Evolutionary conservation across 2,797 vertebrate species (phyloP).

Genomic region (Alfaro cultratus): DNA sequence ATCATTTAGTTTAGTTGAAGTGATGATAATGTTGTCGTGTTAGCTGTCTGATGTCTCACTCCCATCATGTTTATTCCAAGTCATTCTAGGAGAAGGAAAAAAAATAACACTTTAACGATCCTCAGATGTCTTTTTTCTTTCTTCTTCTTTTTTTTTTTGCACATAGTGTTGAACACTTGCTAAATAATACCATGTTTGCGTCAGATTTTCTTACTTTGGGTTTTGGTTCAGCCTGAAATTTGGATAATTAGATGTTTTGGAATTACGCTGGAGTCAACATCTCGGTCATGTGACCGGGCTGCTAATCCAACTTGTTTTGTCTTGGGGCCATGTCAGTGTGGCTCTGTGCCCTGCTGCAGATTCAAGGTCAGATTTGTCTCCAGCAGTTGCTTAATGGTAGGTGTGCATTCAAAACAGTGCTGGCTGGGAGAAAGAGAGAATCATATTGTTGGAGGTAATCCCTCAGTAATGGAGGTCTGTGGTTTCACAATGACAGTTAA

Average conservation of each 20-base stretch:
- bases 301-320: constrained; percentile 60
- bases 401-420: constrained; percentile 7
- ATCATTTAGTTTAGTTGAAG: constrained; percentile 1
- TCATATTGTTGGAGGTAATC: background rate
- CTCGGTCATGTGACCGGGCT: constrained; percentile 42
- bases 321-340: constrained; percentile 50
- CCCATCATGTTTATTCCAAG: constrained; percentile 1
- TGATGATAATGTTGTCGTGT: constrained; percentile 13
- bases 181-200: background rate
- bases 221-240: constrained; percentile 40
- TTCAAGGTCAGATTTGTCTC: constrained; percentile 64
- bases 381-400: constrained; percentile 7
- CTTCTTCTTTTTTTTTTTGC: constrained; percentile 8
- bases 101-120: constrained; percentile 9
- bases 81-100: constrained; percentile 3
- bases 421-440: background rate
- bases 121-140: background rate
- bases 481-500: background rate
- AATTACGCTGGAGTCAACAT: constrained; percentile 42
- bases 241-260: constrained; percentile 52
- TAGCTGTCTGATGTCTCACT: constrained; percentile 13
- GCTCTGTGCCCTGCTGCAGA: constrained; percentile 34
- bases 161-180: constrained; percentile 1
- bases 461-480: background rate
- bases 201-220: constrained; percentile 5